Conservation (phyloP, 2,797 vertebrate species). For the Telmatherina bonti region DNA sequence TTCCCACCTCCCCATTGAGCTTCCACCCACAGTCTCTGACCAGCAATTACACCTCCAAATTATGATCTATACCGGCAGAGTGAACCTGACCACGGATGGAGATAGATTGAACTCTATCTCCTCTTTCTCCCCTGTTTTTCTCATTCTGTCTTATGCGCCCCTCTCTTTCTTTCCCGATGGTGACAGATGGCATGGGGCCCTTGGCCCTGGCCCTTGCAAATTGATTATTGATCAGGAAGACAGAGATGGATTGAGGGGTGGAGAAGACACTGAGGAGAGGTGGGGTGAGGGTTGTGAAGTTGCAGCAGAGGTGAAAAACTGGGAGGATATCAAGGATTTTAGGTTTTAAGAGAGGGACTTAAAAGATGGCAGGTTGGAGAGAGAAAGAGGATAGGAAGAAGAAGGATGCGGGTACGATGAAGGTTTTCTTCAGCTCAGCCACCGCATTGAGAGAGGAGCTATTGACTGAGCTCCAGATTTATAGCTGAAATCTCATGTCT, state of each 20-base stretch:
- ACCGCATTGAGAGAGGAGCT: slow-evolving; percentile 76
- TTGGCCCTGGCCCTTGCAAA: slow-evolving; percentile 81
- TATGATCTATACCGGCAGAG: slow-evolving; percentile 86
- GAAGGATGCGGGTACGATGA: slow-evolving; percentile 29
- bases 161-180: slow-evolving; percentile 64
- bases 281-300: slow-evolving; percentile 30
- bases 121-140: slow-evolving; percentile 42
- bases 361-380: slow-evolving; percentile 38
- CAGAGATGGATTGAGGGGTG: slow-evolving; percentile 86
- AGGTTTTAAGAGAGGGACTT: slow-evolving; percentile 57
- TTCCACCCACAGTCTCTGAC: slow-evolving; percentile 70
- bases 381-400: slow-evolving; percentile 20
- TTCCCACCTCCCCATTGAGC: slow-evolving; percentile 13
- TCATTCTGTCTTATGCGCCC: slow-evolving; percentile 17
- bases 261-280: slow-evolving; percentile 61
- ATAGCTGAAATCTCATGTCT: slow-evolving; percentile 42
- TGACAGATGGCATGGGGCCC: slow-evolving; percentile 80
- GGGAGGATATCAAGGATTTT: slow-evolving; percentile 75
- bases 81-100: slow-evolving; percentile 78
- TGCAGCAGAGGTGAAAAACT: slow-evolving; percentile 59
- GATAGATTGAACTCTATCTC: slow-evolving; percentile 74
- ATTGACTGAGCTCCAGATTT: slow-evolving; percentile 66
- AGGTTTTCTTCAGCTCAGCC: slow-evolving; percentile 57
- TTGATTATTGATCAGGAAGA: slow-evolving; percentile 90
- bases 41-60: slow-evolving; percentile 88